Evolutionary conservation across 2,113 vertebrate species (phyloP), one percentile per base, ranked within the genome.

Genomic region (Acanthochromis polyacanthus): DNA sequence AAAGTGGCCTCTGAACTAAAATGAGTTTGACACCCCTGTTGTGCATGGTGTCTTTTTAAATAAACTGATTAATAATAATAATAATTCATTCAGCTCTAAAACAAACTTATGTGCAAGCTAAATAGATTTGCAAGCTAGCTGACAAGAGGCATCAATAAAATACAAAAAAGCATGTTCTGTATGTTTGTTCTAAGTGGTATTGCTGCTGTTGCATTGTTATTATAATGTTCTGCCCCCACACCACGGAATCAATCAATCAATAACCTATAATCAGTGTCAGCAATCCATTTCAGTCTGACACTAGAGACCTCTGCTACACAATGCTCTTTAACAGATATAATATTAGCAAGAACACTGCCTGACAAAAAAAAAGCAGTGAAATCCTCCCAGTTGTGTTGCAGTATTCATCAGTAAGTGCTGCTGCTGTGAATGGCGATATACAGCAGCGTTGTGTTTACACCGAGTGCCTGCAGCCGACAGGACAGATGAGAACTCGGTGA

Each of bases 401-500:
- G 45, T 16, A 5, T 30, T 51, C 14, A 38, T 8, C 32, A 8
- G 40, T 43, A 58, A 45, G 12, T 32, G 55, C 36, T 75, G 32
- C 19, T 20, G 5, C 17, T 36, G 70, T 7, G 22, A 11, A 55
- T 25, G 57, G 1, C 51, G 28, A 60, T 58, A 3, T 30, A 50
- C 78, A 58, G 71, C 9, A 17, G 63, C 57, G 71, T 63, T 68
- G 72, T 81, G 82, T 82, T 77, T 67, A 80, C 72, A 46, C 58
- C 55, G 52, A 61, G 72, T 43, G 65, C 10, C 75, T 65, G 74
- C 17, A 55, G 63, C 74, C 56, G 63, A 71, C 72, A 40, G 66
- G 68, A 82, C 81, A 81, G 72, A 78, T 78, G 74, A 77, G 74
- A 68, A 56, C 81, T 78, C 71, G 46, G 52, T 70, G 80, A 68